Evolutionary conservation across 1,140 invertebrate species (phyloP).

Genomic region (Calliopsis andreniformis): DNA sequence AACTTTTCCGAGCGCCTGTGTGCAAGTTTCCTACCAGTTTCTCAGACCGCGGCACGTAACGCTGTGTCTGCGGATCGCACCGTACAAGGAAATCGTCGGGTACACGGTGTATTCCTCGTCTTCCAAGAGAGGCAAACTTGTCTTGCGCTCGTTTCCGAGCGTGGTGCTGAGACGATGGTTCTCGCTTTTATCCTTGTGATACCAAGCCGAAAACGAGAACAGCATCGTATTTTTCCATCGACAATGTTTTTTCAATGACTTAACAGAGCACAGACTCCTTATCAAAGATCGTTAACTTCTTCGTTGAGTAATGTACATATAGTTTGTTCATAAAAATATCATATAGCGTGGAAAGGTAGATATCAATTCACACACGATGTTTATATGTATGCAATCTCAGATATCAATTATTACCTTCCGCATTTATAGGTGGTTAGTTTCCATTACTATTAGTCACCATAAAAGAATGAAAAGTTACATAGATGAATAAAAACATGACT

Average conservation of each 20-base stretch:
- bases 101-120: constrained; percentile 12
- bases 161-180: neutral
- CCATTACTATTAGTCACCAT: too few species aligned
- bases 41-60: neutral
- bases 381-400: too few species aligned
- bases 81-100: constrained; percentile 31
- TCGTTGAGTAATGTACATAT: too few species aligned
- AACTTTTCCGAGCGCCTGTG: neutral
- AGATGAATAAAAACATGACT: too few species aligned
- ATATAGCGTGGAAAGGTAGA: too few species aligned
- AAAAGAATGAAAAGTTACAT: too few species aligned
- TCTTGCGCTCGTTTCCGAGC: constrained; percentile 3
- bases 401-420: too few species aligned
- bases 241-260: constrained; percentile 39
- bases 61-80: constrained; percentile 4
- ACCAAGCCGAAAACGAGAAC: constrained; percentile 26
- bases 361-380: too few species aligned
- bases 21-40: constrained; percentile 7
- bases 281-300: too few species aligned
- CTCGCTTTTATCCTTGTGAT: constrained; percentile 29
- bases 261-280: constrained; percentile 13
- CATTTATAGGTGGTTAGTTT: too few species aligned
- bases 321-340: too few species aligned
- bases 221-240: constrained; percentile 49
- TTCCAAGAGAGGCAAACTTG: constrained; percentile 14